Percentiles rank a stretch among this genome's conserved stretches.
These are phyloP conservation scores for Mus spicilegus DNA, from an alignment of 2,113 vertebrate genomes.

Conservation along the genomic window DNA sequence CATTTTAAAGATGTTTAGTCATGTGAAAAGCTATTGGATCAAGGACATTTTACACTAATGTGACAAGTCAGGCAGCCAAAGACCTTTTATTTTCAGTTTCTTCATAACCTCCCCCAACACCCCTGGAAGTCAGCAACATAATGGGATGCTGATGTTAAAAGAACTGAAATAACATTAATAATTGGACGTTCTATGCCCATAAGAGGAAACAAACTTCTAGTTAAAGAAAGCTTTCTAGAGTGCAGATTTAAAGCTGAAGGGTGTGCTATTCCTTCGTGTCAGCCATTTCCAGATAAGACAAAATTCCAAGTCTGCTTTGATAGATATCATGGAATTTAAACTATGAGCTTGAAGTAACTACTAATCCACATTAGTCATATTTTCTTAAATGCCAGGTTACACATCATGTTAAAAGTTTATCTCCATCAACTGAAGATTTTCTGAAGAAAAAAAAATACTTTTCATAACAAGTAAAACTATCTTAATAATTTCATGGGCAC, in stretches of 20 bases:
- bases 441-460: background rate
- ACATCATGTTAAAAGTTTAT: background rate
- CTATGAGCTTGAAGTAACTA: background rate
- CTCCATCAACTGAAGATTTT: background rate
- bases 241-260: background rate
- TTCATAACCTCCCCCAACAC: background rate
- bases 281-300: background rate
- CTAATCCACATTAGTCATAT: background rate
- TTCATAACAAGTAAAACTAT: background rate
- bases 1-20: constrained; percentile 36
- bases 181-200: background rate
- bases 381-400: background rate
- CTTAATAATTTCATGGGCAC: background rate
- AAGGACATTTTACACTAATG: background rate
- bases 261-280: background rate
- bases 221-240: background rate
- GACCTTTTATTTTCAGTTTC: constrained; percentile 2
- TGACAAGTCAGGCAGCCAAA: background rate
- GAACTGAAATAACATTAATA: background rate
- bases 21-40: background rate
- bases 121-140: background rate
- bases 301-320: background rate
- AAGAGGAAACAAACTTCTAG: background rate
- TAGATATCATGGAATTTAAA: background rate
- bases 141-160: background rate